These are phyloP conservation scores for Apeira syringaria DNA, from an alignment of 2,888 invertebrate species.

Conservation along the genomic window DNA sequence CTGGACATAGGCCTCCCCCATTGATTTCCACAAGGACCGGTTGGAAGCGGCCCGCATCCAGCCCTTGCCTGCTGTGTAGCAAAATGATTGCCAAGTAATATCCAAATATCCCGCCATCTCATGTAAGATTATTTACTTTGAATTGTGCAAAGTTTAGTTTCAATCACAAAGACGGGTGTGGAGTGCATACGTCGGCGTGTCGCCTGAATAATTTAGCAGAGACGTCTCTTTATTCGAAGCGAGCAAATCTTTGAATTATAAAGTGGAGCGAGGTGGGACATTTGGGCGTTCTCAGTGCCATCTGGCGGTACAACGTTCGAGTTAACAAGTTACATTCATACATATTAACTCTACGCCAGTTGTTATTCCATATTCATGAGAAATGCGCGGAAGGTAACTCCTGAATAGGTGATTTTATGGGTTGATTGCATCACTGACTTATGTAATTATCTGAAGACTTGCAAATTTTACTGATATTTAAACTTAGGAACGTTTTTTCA, in stretches of 20 bases:
- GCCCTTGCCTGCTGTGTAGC: conserved; percentile 3
- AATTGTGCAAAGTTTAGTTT: conserved; percentile 35
- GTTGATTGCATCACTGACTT: conserved; percentile 21
- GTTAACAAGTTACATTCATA: conserved; percentile 75
- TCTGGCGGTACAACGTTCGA: conserved; percentile 52
- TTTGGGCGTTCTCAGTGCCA: conserved; percentile 54
- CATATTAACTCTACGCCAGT: conserved; percentile 69
- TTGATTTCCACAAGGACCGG: no score
- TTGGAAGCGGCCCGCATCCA: no score
- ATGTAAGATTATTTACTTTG: conserved; percentile 31
- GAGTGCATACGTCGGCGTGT: conserved; percentile 40
- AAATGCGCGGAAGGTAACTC: conserved; percentile 34
- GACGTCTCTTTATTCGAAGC: conserved; percentile 66
- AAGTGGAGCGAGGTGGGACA: conserved; percentile 58
- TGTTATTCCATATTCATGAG: conserved; percentile 67
- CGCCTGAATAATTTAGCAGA: conserved; percentile 66
- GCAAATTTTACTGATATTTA: no score
- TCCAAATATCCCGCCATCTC: conserved; percentile 24
- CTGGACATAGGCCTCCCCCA: no score
- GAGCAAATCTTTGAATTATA: conserved; percentile 79
- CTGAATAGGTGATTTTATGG: conserved; percentile 34
- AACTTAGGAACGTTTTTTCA: no score
- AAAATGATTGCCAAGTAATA: conserved; percentile 19
- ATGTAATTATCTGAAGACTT: conserved; percentile 12
- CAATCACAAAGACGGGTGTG: conserved; percentile 32